Conservation (phyloP, 2,888 invertebrate genomes). For the Scaptomyza cyrtandrae region DNA sequence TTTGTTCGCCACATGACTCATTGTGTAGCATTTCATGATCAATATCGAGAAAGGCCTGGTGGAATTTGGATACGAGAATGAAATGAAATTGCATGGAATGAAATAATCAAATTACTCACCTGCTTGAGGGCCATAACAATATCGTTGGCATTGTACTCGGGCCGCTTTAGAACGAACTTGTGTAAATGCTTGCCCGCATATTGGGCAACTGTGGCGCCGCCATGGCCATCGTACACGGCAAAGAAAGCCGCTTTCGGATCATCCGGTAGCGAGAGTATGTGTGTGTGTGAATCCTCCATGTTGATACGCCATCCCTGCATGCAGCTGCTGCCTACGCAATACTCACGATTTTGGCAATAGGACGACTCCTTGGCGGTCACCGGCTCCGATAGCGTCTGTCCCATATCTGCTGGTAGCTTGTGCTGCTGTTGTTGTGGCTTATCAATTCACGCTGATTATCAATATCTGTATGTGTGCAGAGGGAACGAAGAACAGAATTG, state of each 20-base stretch:
- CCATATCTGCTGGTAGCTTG: slow-evolving; percentile 87
- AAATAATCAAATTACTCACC: slow-evolving; percentile 84
- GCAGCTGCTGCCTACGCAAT: slow-evolving; percentile 94
- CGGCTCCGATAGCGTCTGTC: slow-evolving; percentile 98
- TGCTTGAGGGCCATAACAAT: slow-evolving; percentile 93
- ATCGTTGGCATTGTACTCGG: slow-evolving; percentile 91
- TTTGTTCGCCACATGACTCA: slow-evolving; percentile 93
- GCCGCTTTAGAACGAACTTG: slow-evolving; percentile 93
- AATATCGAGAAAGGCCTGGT: slow-evolving; percentile 93
- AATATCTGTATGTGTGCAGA: slow-evolving; percentile 32
- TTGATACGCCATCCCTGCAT: slow-evolving; percentile 99
- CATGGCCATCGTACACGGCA: slow-evolving; percentile 92
- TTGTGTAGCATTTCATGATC: slow-evolving; percentile 97
- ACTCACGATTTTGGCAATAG: slow-evolving; percentile 90
- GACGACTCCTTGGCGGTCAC: slow-evolving; percentile 95
- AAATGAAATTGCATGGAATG: neutral
- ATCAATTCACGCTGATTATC: slow-evolving; percentile 42
- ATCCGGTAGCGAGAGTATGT: slow-evolving; percentile 95
- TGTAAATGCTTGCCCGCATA: slow-evolving; percentile 98
- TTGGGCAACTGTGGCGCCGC: slow-evolving; percentile 95
- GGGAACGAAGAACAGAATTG: slow-evolving; percentile 20
- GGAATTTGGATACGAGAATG: neutral
- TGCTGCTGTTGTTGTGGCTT: slow-evolving; percentile 15
- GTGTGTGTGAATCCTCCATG: slow-evolving; percentile 99
- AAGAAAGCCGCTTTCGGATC: slow-evolving; percentile 97